phyloP scores from a whole-genome alignment of 1,140 invertebrate genomes.

The Pseudobourletiella spinata region DNA sequence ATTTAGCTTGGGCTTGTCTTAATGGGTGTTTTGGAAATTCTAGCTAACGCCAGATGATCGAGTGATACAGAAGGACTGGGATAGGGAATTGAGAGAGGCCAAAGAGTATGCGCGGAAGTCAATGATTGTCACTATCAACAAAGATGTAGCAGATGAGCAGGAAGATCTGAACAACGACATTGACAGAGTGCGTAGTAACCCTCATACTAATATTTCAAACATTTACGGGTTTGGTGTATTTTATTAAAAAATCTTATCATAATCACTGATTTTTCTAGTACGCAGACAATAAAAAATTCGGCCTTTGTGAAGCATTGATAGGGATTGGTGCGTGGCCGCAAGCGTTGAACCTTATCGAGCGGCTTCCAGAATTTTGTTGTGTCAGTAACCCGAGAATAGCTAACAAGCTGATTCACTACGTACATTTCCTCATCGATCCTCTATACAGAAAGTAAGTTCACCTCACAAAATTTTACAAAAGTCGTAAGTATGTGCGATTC shows the following conservation, averaged over 20 bases:
- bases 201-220: no score
- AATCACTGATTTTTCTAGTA: no score
- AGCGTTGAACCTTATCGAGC: conserved; percentile 64
- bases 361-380: conserved; percentile 71
- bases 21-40: no score
- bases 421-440: conserved; percentile 78
- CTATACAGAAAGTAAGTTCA: conserved; percentile 71
- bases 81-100: conserved; percentile 71
- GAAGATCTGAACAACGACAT: conserved; percentile 57
- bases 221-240: no score
- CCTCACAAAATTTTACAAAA: no score
- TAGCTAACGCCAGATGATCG: conserved; percentile 75
- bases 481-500: no score
- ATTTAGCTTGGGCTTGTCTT: no score
- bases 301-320: conserved; percentile 78
- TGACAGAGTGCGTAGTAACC: conserved; percentile 42
- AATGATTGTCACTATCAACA: conserved; percentile 73
- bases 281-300: conserved; percentile 83
- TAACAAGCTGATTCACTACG: conserved; percentile 63
- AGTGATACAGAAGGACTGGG: conserved; percentile 67
- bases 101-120: conserved; percentile 79
- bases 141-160: conserved; percentile 57
- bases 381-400: conserved; percentile 71
- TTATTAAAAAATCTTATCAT: no score
- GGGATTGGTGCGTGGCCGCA: conserved; percentile 83